phyloP scores from a whole-genome alignment of 2,888 invertebrate species.

The Mycogona germanica region DNA sequence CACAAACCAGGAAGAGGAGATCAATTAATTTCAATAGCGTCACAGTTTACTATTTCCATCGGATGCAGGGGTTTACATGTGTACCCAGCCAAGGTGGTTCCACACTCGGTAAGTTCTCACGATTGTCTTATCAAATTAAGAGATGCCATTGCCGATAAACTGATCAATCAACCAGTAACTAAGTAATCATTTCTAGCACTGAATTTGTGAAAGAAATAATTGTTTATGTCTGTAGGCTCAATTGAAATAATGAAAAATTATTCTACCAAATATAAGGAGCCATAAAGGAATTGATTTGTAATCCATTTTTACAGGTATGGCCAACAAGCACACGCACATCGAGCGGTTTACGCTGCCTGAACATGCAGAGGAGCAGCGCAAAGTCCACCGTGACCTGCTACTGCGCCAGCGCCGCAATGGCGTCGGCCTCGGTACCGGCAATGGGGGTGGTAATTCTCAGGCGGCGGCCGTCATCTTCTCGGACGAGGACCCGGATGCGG shows the following conservation, averaged over 20 bases:
- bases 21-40: conserved; percentile 82
- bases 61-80: conserved; percentile 48
- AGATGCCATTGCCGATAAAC: too few species aligned
- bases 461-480: too few species aligned
- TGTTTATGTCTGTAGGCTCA: too few species aligned
- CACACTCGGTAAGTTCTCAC: conserved; percentile 52
- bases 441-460: conserved; percentile 7
- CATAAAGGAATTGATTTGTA: too few species aligned
- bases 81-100: conserved; percentile 44
- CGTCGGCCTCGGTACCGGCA: conserved; percentile 26
- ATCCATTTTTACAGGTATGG: too few species aligned
- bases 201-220: too few species aligned
- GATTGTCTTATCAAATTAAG: too few species aligned
- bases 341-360: conserved; percentile 71
- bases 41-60: conserved; percentile 87
- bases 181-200: too few species aligned
- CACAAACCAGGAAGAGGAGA: conserved; percentile 49
- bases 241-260: too few species aligned
- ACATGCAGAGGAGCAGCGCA: conserved; percentile 76
- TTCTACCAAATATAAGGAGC: too few species aligned
- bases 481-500: too few species aligned
- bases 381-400: conserved; percentile 64
- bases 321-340: conserved; percentile 47
- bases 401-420: conserved; percentile 28
- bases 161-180: too few species aligned